Base-by-base conservation (phyloP, 2,113 vertebrate genomes). In the rabbit (Oryctolagus cuniculus) region DNA sequence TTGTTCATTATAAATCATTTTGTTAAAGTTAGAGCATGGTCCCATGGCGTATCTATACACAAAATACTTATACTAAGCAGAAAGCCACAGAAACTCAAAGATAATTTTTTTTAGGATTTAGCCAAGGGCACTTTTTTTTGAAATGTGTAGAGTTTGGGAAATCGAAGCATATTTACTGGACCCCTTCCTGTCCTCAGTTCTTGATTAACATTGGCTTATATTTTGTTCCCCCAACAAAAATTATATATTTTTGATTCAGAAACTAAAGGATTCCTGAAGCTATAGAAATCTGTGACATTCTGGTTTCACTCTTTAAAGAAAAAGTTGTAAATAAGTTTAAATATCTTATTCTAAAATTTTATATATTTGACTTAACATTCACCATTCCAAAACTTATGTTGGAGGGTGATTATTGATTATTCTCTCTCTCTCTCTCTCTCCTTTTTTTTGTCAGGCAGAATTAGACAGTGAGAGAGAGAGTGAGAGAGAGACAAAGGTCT, bases 161-260 rank as follows among this genome's bases (percentile, higher is more conserved):
- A 38, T 8, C 2, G 25, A 86, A 19, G 3, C 21, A 21, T 94
- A 0, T 25, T 80, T 10, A 80, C 49, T 70, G 36, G 6, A 69
- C 2, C 55, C 27, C 34, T 21, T n/a, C 13, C 22, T 51, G 9
- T 1, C n/a, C 3, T 9, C 5, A 13, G n/a, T 66, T 21, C 6
- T 95, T 72, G 22, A 53, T 16, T 15, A 16, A 22, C 12, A 19
- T 49, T 36, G 66, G 4, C 0, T 15, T 27, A 16, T 72, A 5
- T 73, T 6, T 19, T 73, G 36, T 15, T 16, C 0, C 0, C 3
- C 1, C 19, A 44, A 27, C 1, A 70, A 34, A 36, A 7, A 31
- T n/a, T 12, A 31, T 5, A 4, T 44, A 1, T 29, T 77, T 27
- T 12, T 69, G 2, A 8, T 49, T 73, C 4, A 38, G 74, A 89